Base-by-base conservation (phyloP, 2,888 invertebrate genomes). In the Spisula subtruncata region DNA sequence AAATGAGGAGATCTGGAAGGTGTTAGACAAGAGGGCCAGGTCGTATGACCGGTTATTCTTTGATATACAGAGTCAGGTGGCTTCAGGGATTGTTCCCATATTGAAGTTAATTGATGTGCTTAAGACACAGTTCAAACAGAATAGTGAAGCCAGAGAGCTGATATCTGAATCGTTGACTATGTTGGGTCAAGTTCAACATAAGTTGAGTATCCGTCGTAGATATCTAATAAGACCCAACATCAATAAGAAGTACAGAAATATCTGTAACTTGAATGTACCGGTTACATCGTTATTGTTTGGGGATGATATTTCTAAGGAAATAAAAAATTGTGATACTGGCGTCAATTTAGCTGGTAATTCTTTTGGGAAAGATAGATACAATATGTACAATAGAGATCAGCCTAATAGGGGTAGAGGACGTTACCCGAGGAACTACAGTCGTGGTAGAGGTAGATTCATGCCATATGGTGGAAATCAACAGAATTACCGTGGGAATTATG, bases 1-100 rank as follows among this genome's bases (percentile, higher is more conserved):
- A 2, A 85, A 89, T 81, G 10, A 41, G 32, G 85, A 89, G 75
- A 85, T 89, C 29, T 88, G 88, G 85, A 88, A 35, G 29, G 82
- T 66, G 10, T 48, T 81, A 35, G 54, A 81, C 14, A 85, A 81
- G 81, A 66, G n/a, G 32, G 60, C 81, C 4, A 85, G 85, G 6
- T 66, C 56, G 20, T 56, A 81, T 81, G 88, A 88, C 80, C 35
- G 71, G 25, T 20, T 25, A 5, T 56, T 85, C 46, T 71, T 35
- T 32, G 89, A 89, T 25, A 89, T 89, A 25, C 85, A 89, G 51
- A 41, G n/a, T 0, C 18, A 81, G n/a, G n/a, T 85, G 29, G 85
- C 89, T 41, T 41, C 79, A 48, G 79, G 89, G 5, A 56, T 89
- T 0, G 46, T 85, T 10, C 89, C 89, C 46, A 48, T 89, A 66